Base-by-base conservation (phyloP, 2,113 vertebrate genomes). In the Notiomystis cincta region DNA sequence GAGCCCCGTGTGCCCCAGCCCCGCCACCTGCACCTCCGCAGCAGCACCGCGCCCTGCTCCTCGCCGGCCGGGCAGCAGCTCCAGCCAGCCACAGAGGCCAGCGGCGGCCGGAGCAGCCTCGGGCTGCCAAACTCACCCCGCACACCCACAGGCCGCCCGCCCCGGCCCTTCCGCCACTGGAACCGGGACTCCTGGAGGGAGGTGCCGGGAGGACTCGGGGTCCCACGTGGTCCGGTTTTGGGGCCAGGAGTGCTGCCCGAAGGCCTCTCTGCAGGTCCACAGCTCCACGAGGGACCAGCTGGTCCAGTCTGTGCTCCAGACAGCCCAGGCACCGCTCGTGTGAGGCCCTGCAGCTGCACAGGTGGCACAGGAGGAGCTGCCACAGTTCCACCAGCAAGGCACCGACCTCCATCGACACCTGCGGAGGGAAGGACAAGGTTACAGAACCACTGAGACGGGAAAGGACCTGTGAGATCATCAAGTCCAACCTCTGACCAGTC, bases 291-390 rank as follows among this genome's bases (percentile, higher is more conserved):
- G 71, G 0, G 99, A 99, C 61, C 97, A 97, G 62, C 97, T 98
- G 77, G 99, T 98, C 99, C 99, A 99, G 96, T 8, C 98, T 95
- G 96, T 98, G 98, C 93, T 99, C 97, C 0, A 97, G 96, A 89
- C 98, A 98, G 57, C 98, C 96, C 42, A 99, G 96, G 84, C 98
- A 99, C 20, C 98, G 97, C 22, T 99, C 97, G 0, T 97, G 86
- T 98, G 99, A 99, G 35, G 98, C 98, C 37, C 98, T 97, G 97
- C 98, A 99, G 96, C 99, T 98, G 97, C 99, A 99, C 40, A 99
- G 95, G 83, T 98, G 99, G 54, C 98, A 98, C 60, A 99, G 89
- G 78, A 99, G 98, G 70, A 99, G 96, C 90, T 98, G 98, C 98
- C 98, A 99, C 76, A 99, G 97, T 98, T 99, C 98, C 96, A 98